These are phyloP conservation scores for Paralvinella palmiformis DNA, from an alignment of 1,140 invertebrate genomes.

Conservation along the genomic window DNA sequence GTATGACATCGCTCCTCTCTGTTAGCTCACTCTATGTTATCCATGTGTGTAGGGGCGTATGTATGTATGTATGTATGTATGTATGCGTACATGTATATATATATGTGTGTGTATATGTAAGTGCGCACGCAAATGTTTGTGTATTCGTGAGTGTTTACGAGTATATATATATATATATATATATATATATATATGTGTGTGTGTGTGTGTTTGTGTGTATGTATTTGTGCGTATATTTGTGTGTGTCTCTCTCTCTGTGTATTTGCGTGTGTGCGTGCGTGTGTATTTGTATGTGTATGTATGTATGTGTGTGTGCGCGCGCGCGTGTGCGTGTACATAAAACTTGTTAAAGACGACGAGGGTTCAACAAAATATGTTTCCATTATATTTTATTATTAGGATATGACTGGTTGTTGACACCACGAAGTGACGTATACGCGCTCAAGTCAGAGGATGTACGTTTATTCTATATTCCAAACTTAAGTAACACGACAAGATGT, in stretches of 20 bases:
- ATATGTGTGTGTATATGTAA: background rate
- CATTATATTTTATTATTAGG: too few relatives aligned
- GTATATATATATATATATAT: background rate
- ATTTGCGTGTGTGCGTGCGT: constrained; percentile 1
- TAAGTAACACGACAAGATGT: too few relatives aligned
- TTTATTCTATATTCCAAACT: too few relatives aligned
- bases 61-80: background rate
- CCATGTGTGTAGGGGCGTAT: background rate
- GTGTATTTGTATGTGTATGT: constrained; percentile 2
- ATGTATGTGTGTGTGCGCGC: background rate
- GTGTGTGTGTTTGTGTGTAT: constrained; percentile 2
- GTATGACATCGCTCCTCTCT: background rate
- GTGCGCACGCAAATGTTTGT: background rate
- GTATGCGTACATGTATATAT: background rate
- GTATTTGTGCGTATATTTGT: background rate
- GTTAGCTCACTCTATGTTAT: background rate
- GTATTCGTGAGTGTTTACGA: background rate
- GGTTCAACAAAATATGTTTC: too few relatives aligned
- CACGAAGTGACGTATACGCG: too few relatives aligned
- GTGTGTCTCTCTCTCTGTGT: constrained; percentile 6
- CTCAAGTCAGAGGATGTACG: too few relatives aligned
- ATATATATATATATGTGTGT: background rate
- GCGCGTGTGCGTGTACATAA: background rate
- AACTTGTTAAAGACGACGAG: too few relatives aligned
- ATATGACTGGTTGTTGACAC: too few relatives aligned